Conservation (phyloP, 1,140 invertebrate species). For the Gonatopus flavifemur region DNA sequence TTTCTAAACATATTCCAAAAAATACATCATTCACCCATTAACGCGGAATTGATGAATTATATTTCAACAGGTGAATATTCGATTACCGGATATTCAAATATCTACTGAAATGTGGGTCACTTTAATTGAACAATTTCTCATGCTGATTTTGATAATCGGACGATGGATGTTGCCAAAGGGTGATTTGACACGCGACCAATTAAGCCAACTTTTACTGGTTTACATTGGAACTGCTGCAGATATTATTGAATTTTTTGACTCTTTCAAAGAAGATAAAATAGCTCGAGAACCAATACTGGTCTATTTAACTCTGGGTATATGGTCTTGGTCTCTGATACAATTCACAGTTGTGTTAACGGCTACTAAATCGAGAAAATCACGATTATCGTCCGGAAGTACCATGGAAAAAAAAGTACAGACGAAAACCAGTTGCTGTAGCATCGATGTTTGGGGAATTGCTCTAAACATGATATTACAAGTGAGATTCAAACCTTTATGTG, state of each 20-base stretch:
- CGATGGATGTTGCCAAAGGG: conserved; percentile 89
- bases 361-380: conserved; percentile 76
- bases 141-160: conserved; percentile 84
- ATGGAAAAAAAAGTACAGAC: conserved; percentile 53
- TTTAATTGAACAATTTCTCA: conserved; percentile 85
- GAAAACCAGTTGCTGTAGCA: conserved; percentile 73
- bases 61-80: conserved; percentile 55
- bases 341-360: conserved; percentile 89
- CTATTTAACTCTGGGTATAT: conserved; percentile 76
- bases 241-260: conserved; percentile 96
- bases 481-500: conserved; percentile 5
- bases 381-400: conserved; percentile 62
- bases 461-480: conserved; percentile 74
- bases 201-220: conserved; percentile 87
- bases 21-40: neutral
- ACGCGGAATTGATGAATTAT: neutral
- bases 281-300: conserved; percentile 73
- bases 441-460: conserved; percentile 82
- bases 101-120: conserved; percentile 81
- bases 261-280: conserved; percentile 85
- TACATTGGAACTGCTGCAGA: conserved; percentile 88
- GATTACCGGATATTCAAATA: conserved; percentile 66
- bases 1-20: neutral
- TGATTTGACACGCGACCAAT: conserved; percentile 84
- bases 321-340: conserved; percentile 88